Conservation (phyloP, 2,113 vertebrate species). For the Scalopus aquaticus region DNA sequence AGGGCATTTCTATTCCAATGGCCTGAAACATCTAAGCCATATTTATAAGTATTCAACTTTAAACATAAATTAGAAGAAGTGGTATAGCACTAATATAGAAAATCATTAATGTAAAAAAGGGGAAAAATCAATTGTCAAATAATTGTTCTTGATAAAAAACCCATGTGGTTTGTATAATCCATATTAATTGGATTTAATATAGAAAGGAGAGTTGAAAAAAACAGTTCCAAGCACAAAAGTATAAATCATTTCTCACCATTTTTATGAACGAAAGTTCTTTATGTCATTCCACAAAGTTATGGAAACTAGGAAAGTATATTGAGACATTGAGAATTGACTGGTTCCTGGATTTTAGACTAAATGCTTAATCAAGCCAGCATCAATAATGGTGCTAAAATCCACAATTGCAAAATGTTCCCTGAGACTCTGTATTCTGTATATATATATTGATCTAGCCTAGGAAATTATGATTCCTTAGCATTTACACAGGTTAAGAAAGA, state of each 20-base stretch:
- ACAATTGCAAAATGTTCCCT: background rate
- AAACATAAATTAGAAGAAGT: conserved; percentile 8
- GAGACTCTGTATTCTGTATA: background rate
- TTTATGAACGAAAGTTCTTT: background rate
- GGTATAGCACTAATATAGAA: background rate
- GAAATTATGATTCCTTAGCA: background rate
- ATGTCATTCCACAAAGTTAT: background rate
- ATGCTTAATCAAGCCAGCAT: background rate
- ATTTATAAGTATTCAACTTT: conserved; percentile 10
- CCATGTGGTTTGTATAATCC: background rate
- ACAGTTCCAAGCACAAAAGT: background rate
- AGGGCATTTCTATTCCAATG: background rate
- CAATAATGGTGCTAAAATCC: background rate
- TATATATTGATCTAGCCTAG: background rate
- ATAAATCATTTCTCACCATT: background rate
- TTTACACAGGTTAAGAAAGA: background rate
- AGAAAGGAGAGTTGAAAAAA: conserved; percentile 11
- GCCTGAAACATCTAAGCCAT: background rate
- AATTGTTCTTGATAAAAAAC: conserved; percentile 34
- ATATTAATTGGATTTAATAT: background rate
- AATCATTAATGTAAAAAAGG: background rate
- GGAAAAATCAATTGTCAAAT: conserved; percentile 25
- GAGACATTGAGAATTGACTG: background rate
- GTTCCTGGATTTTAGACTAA: background rate
- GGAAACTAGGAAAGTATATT: background rate